phyloP scores from a whole-genome alignment of 2,797 vertebrate genomes.

The Ibycter americanus region DNA sequence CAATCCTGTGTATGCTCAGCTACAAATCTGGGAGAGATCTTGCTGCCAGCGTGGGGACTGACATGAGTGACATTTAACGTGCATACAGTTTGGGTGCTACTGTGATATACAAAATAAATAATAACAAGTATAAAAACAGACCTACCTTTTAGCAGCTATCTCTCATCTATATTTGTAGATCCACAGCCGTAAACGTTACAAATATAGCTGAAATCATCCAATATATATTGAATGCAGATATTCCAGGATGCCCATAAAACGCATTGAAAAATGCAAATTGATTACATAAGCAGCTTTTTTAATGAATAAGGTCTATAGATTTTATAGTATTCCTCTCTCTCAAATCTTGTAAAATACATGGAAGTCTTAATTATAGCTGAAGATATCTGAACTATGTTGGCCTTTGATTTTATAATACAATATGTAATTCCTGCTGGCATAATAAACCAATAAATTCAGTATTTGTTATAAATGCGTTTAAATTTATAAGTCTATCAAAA shows the following conservation, averaged over 20 bases:
- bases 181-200: not conserved
- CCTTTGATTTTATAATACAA: constrained; percentile 80
- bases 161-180: constrained; percentile 3
- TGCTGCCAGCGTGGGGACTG: not conserved
- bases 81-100: not conserved
- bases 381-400: constrained; percentile 82
- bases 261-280: constrained; percentile 56
- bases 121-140: not conserved
- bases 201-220: not conserved
- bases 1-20: not conserved
- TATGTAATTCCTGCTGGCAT: constrained; percentile 77
- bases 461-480: constrained; percentile 77
- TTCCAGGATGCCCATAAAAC: constrained; percentile 60
- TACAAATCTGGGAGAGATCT: not conserved
- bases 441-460: constrained; percentile 81
- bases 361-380: constrained; percentile 76
- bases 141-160: constrained; percentile 2
- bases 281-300: constrained; percentile 62
- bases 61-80: not conserved
- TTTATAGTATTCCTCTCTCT: constrained; percentile 47
- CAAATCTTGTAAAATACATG: constrained; percentile 69
- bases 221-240: constrained; percentile 27
- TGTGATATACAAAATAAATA: not conserved
- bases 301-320: constrained; percentile 41
- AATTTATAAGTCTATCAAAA: constrained; percentile 82